Base-by-base conservation (phyloP, 2,113 vertebrate species). In the Nerophis lumbriciformis region DNA sequence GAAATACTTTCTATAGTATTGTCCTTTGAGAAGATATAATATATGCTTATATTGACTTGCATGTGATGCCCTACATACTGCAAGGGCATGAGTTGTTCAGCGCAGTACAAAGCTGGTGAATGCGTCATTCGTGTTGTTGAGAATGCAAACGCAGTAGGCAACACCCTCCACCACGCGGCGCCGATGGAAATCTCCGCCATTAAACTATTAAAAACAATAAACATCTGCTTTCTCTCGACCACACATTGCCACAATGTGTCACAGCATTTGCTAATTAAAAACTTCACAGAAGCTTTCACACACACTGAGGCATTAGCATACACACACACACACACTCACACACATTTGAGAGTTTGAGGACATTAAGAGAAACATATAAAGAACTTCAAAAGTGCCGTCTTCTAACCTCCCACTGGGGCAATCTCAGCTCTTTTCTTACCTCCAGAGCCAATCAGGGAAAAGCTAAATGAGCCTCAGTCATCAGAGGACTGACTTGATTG, bases 321-420 rank as follows among this genome's bases (percentile, higher is more conserved):
- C 76, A 77, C 76, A 70, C 72, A 72, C 70, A 66, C 71, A 79
- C 77, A 80, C 78, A 72, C 72, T 70, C 72, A 66, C 71, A 79
- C 71, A 75, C 83, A 87, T 84, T 81, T 79, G 77, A 86, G 76
- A 80, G 72, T 84, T 79, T 75, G 21, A 69, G 67, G 70, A 85
- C 77, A 86, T 85, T 83, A 84, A 73, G 61, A 82, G 77, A 85
- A 85, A 81, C 68, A 69, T 69, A 83, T 83, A 83, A 83, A 83
- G 63, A 82, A 81, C 80, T 81, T 82, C 38, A 83, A 78, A 81
- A 85, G 80, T 83, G 55, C 68, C 71, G 73, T 78, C 80, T 86
- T 65, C 72, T 77, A 77, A 71, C 68, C 78, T 85, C 84, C 86
- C 83, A 81, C 77, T 84, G 83, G 77, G 77, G 69, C 77, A 75